Percentiles rank a stretch among this genome's conserved stretches.
These are phyloP conservation scores for Drosophila neocordata DNA, from an alignment of 1,140 invertebrate species.

Conservation along the genomic window DNA sequence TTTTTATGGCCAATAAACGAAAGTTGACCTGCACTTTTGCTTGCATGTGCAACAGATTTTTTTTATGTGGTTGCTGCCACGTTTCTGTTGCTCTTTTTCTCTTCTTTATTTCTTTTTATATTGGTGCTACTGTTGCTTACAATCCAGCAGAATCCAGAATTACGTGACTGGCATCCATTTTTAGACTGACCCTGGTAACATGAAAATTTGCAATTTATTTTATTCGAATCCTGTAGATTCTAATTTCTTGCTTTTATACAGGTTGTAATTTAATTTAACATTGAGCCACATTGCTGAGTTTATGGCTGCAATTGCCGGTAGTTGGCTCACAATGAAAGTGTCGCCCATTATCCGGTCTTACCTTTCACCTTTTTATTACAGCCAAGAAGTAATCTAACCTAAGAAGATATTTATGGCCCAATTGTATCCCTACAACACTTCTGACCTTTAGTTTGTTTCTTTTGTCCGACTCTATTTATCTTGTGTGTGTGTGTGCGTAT, in stretches of 20 bases:
- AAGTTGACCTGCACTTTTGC: slow-evolving; percentile 40
- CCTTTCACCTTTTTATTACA: slow-evolving; percentile 28
- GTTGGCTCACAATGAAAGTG: slow-evolving; percentile 13
- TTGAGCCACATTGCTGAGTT: slow-evolving; percentile 45
- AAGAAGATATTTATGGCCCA: slow-evolving; percentile 36
- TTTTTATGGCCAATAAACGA: slow-evolving; percentile 72
- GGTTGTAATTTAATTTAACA: slow-evolving; percentile 46
- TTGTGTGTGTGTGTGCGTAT: too few relatives aligned
- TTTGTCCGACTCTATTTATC: background rate
- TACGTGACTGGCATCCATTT: slow-evolving; percentile 35
- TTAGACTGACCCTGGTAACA: slow-evolving; percentile 21
- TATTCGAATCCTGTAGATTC: slow-evolving; percentile 21
- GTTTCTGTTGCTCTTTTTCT: slow-evolving; percentile 15
- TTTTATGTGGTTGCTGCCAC: slow-evolving; percentile 11
- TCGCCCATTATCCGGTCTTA: slow-evolving; percentile 25
- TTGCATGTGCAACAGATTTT: slow-evolving; percentile 57
- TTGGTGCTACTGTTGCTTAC: too few relatives aligned
- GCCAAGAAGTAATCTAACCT: slow-evolving; percentile 10
- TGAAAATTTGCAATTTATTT: slow-evolving; percentile 23
- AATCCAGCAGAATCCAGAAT: slow-evolving; percentile 5
- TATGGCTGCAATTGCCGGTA: slow-evolving; percentile 46
- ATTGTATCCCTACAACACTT: slow-evolving; percentile 27
- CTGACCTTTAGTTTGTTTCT: slow-evolving; percentile 48
- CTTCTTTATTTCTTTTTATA: too few relatives aligned
- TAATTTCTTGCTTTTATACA: slow-evolving; percentile 20